Percentiles rank a stretch among this genome's conserved stretches.
Evolutionary conservation across 2,113 vertebrate species (phyloP).

Genomic region (Rousettus leschenaultii): DNA sequence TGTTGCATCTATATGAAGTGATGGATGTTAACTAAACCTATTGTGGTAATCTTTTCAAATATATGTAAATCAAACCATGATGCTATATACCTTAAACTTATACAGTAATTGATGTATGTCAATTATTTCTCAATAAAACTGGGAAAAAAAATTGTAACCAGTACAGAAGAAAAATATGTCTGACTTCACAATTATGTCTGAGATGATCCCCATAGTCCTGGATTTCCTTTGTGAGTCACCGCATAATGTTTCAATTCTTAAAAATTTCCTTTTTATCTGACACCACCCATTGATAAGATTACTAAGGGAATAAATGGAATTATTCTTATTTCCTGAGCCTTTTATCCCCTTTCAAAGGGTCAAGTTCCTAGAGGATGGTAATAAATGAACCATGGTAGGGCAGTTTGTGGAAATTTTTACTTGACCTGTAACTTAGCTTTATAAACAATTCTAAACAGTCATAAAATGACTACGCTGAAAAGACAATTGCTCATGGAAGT

Average conservation of each 20-base stretch:
- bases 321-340: slow-evolving; percentile 73
- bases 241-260: slow-evolving; percentile 68
- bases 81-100: background rate
- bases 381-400: slow-evolving; percentile 57
- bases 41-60: background rate
- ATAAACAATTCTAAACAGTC: slow-evolving; percentile 64
- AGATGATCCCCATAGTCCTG: background rate
- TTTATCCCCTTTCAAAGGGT: slow-evolving; percentile 68
- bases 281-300: slow-evolving; percentile 64
- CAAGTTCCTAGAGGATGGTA: slow-evolving; percentile 53
- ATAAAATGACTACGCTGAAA: slow-evolving; percentile 46
- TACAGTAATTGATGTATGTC: background rate
- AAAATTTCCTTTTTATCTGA: slow-evolving; percentile 68
- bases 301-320: slow-evolving; percentile 59
- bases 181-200: background rate
- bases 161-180: background rate
- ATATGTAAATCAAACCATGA: background rate
- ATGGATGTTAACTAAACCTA: background rate
- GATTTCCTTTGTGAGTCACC: slow-evolving; percentile 51
- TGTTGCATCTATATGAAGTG: background rate
- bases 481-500: slow-evolving; percentile 48
- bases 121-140: background rate
- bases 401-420: slow-evolving; percentile 64
- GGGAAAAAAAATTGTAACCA: background rate
- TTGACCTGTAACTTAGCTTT: slow-evolving; percentile 63